phyloP scores from a whole-genome alignment of 2,888 invertebrate genomes.

The Heliconius hortense region DNA sequence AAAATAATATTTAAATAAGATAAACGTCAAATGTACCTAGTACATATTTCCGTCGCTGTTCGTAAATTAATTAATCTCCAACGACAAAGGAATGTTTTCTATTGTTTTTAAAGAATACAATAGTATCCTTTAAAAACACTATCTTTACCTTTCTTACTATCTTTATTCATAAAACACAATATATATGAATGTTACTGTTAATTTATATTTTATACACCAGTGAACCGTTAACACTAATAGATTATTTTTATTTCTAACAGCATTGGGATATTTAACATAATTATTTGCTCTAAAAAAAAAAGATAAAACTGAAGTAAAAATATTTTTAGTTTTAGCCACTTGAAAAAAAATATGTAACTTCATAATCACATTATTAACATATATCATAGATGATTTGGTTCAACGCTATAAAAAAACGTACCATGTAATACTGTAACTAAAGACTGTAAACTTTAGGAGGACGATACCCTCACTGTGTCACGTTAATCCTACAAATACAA shows the following conservation, averaged over 20 bases:
- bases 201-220: too few relatives aligned
- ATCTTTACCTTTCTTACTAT: not conserved
- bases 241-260: too few relatives aligned
- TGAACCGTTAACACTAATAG: too few relatives aligned
- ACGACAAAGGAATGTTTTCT: not conserved
- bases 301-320: not conserved
- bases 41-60: too few relatives aligned
- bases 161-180: not conserved
- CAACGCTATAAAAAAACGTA: slow-evolving; percentile 47
- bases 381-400: not conserved
- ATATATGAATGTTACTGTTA: too few relatives aligned
- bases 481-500: slow-evolving; percentile 75
- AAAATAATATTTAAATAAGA: not conserved
- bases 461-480: slow-evolving; percentile 64
- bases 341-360: not conserved
- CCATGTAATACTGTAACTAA: slow-evolving; percentile 40
- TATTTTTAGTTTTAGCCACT: not conserved
- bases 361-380: not conserved
- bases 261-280: too few relatives aligned
- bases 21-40: not conserved
- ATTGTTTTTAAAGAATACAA: not conserved
- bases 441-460: slow-evolving; percentile 38
- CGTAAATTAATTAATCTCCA: not conserved
- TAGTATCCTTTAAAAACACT: not conserved
- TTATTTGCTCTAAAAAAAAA: not conserved